Evolutionary conservation across 2,888 invertebrate species (phyloP).

Genomic region (Synergus gifuensis): DNA sequence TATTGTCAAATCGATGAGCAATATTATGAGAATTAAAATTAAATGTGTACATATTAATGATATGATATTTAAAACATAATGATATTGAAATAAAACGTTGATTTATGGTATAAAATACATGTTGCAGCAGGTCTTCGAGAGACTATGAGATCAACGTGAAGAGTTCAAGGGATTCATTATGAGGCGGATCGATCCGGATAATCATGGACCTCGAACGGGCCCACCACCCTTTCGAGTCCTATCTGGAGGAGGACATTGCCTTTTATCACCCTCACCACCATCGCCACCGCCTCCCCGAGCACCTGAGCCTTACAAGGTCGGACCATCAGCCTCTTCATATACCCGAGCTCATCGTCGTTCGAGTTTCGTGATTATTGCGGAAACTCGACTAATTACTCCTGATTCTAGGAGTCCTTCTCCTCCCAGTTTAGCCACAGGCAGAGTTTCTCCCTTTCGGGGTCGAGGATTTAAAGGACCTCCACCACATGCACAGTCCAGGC

Average conservation of each 20-base stretch:
- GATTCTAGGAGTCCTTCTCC: slow-evolving; percentile 78
- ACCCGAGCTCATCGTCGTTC: slow-evolving; percentile 83
- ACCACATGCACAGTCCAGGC: slow-evolving; percentile 78
- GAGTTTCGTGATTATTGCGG: slow-evolving; percentile 85
- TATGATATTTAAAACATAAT: not conserved
- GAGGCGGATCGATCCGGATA: slow-evolving; percentile 52
- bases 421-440: slow-evolving; percentile 77
- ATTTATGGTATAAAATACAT: not conserved
- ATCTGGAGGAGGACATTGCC: slow-evolving; percentile 61
- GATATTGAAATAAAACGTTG: not conserved
- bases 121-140: slow-evolving; percentile 42
- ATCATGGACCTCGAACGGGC: slow-evolving; percentile 54
- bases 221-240: slow-evolving; percentile 70
- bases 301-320: slow-evolving; percentile 75
- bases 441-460: slow-evolving; percentile 83
- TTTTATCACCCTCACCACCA: slow-evolving; percentile 58
- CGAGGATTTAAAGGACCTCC: slow-evolving; percentile 79
- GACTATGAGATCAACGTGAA: slow-evolving; percentile 36
- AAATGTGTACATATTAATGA: too few relatives aligned
- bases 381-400: slow-evolving; percentile 78
- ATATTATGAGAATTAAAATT: too few relatives aligned
- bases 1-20: too few relatives aligned
- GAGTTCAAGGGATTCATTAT: slow-evolving; percentile 38
- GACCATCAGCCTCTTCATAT: slow-evolving; percentile 70
- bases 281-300: slow-evolving; percentile 72